Base-by-base conservation (phyloP, 2,888 invertebrate species). In the Melangyna quadrimaculata region DNA sequence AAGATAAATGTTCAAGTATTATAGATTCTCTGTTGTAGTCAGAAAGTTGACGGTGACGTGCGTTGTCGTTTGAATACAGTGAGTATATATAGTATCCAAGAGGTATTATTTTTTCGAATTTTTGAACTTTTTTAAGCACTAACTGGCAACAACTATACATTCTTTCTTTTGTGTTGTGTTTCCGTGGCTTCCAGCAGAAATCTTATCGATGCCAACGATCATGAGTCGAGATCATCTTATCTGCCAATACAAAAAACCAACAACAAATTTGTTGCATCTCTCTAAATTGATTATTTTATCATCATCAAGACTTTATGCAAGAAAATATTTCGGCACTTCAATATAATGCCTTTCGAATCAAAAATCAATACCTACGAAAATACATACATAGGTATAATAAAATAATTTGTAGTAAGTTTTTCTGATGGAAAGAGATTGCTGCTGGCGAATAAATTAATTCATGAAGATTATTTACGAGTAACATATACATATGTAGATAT, bases 1-100 rank as follows among this genome's bases (percentile, higher is more conserved):
- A 81, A 81, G 86, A 81, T 73, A 69, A 67, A 81, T 77, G 19
- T 51, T 22, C n/a, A n/a, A n/a, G n/a, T 22, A 12, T 37, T 35
- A 6, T 63, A 9, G 59, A 57, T 3, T 8, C 14, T 32, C 14
- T 32, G 10, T 32, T 55, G 57, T 14, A 35, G 12, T 35, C 57
- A 9, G 17, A 19, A 57, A n/a, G n/a, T n/a, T n/a, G n/a, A n/a
- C n/a, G n/a, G n/a, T n/a, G n/a, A n/a, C n/a, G n/a, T n/a, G n/a
- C n/a, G n/a, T n/a, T n/a, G n/a, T n/a, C n/a, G n/a, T n/a, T n/a
- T n/a, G n/a, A n/a, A n/a, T n/a, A n/a, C n/a, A n/a, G n/a, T n/a
- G n/a, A n/a, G n/a, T n/a, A n/a, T n/a, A n/a, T n/a, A n/a, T n/a
- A n/a, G n/a, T n/a, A n/a, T n/a, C n/a, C n/a, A n/a, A n/a, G n/a